A percentile compares a stretch with the other conserved stretches of the same genome.
These are phyloP conservation scores for Enteromius fasciolatus DNA, from an alignment of 2,797 vertebrate species.

Conservation along the genomic window DNA sequence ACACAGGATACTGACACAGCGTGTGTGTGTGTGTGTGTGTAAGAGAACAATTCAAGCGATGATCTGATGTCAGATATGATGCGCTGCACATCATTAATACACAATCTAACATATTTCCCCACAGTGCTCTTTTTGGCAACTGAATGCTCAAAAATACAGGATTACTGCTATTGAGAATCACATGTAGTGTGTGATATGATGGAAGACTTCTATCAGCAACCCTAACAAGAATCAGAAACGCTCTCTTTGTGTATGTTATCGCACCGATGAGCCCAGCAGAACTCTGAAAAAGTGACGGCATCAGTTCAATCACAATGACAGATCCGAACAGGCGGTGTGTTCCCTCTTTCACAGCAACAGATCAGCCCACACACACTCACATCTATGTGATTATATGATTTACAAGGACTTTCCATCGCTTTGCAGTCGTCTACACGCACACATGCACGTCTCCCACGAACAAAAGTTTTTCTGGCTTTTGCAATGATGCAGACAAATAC, in stretches of 20 bases:
- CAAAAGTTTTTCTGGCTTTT: neutral
- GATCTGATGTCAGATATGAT: neutral
- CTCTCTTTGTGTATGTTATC: neutral
- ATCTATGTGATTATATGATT: neutral
- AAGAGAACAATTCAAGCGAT: neutral
- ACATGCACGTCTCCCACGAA: neutral
- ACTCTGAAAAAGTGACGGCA: neutral
- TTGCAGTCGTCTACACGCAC: neutral
- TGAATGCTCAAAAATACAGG: neutral
- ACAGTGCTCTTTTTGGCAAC: neutral
- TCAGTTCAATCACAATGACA: slow-evolving; percentile 11
- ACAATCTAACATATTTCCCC: neutral
- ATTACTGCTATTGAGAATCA: neutral
- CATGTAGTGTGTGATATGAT: neutral
- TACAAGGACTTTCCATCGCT: neutral
- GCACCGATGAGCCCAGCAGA: neutral
- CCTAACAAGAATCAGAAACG: neutral
- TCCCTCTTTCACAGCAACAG: slow-evolving; percentile 11
- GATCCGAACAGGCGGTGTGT: slow-evolving; percentile 24
- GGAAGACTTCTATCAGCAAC: neutral
- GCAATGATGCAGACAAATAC: neutral
- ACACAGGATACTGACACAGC: neutral
- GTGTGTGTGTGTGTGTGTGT: neutral
- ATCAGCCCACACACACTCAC: slow-evolving; percentile 13
- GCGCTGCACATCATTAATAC: neutral